phyloP scores from a whole-genome alignment of 2,888 invertebrate species.

The Ernsta delagoae region DNA sequence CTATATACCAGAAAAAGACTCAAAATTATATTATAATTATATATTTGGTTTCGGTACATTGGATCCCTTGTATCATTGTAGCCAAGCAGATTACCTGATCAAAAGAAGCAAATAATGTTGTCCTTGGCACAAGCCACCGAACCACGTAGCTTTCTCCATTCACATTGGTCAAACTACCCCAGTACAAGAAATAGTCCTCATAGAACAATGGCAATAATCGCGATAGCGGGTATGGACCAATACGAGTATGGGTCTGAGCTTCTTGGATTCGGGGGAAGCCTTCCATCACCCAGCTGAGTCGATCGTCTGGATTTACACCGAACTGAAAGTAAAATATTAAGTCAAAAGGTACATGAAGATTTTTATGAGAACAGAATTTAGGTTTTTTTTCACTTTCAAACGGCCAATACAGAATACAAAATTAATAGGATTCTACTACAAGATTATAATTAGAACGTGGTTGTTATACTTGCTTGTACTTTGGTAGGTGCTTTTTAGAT shows the following conservation, averaged over 20 bases:
- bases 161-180: slow-evolving; percentile 82
- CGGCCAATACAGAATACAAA: too few species aligned
- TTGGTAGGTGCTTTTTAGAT: too few species aligned
- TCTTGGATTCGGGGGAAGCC: slow-evolving; percentile 77
- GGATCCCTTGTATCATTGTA: background rate
- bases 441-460: too few species aligned
- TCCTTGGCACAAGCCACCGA: slow-evolving; percentile 86
- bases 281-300: slow-evolving; percentile 69
- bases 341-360: too few species aligned
- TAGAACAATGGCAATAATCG: slow-evolving; percentile 82
- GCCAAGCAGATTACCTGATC: slow-evolving; percentile 77
- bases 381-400: too few species aligned
- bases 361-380: too few species aligned
- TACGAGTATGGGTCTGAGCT: slow-evolving; percentile 75
- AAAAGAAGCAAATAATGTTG: slow-evolving; percentile 81
- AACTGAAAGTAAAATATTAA: slow-evolving; percentile 58
- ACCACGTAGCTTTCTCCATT: slow-evolving; percentile 71
- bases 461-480: too few species aligned
- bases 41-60: too few species aligned
- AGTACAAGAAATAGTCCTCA: slow-evolving; percentile 87
- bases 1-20: too few species aligned
- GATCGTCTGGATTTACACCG: slow-evolving; percentile 74
- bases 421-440: too few species aligned
- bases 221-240: slow-evolving; percentile 80
- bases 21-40: too few species aligned